Base-by-base conservation (phyloP, 2,888 invertebrate genomes). In the Synanthedon tipuliformis region DNA sequence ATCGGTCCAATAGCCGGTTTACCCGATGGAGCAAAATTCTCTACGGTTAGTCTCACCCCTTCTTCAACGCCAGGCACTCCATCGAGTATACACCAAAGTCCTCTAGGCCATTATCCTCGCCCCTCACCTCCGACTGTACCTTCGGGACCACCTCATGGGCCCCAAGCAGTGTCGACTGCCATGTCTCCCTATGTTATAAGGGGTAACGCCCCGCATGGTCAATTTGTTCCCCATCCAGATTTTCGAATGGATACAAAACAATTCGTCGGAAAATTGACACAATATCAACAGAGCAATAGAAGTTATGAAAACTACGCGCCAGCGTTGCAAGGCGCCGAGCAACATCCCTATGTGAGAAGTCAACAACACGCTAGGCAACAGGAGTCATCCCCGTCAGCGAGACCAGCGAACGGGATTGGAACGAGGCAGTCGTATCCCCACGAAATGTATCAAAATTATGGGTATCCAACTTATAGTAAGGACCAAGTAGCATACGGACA, bases 111-210 rank as follows among this genome's bases (percentile, higher is more conserved):
- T 58, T 92, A 92, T 69, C 90, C 91, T 11, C 83, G 92, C 57
- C 92, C 92, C 10, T 93, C 93, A 2, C 93, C 93, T 0, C 92
- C 92, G 0, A 92, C 91, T 41, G 91, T 90, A 4, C 89, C 90
- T 1, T 85, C 90, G 16, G 89, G 90, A 55, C 88, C 89, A 34
- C 88, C 89, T 53, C 88, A 89, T 64, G 23, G 23, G 5, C 89
- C 89, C 50, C 90, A 90, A 71, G 88, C 89, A 54, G 89, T 90
- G 59, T 89, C 89, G 16, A 90, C 89, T 64, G 81, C 88, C 40
- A 88, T 90, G 71, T 89, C 90, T 3, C 88, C 90, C 0, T 90
- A 90, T 63, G 89, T 88, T 11, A 88, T 86, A 56, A 79, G 89
- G 68, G 89, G 88, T 55, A 88, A 84, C 56, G 83, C 82, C 13